A percentile compares a stretch with the other conserved stretches of the same genome.
Conservation (phyloP, 2,888 invertebrate species). For the Tholera decimalis region DNA sequence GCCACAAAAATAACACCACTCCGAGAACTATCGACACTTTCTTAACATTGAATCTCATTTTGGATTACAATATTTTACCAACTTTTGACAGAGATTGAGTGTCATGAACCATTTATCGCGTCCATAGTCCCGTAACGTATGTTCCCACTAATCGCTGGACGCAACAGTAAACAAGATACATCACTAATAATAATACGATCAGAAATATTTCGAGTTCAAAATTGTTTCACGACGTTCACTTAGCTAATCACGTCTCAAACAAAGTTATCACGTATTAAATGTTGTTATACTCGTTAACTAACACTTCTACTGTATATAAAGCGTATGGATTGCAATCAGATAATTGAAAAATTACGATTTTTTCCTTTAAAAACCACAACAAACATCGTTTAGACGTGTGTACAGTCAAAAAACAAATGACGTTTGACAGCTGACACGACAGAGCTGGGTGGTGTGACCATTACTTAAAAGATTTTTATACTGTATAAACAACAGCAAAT, state of each 20-base stretch:
- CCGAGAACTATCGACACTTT: slow-evolving; percentile 75
- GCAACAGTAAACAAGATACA: slow-evolving; percentile 64
- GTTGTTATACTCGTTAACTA: slow-evolving; percentile 27
- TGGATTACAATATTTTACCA: slow-evolving; percentile 44
- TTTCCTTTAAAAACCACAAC: slow-evolving; percentile 62
- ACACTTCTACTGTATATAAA: slow-evolving; percentile 47
- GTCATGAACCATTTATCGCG: slow-evolving; percentile 43
- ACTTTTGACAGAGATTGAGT: slow-evolving; percentile 39
- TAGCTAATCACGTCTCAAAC: slow-evolving; percentile 12
- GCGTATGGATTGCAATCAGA: slow-evolving; percentile 44
- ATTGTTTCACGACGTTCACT: slow-evolving; percentile 33
- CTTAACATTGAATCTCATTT: slow-evolving; percentile 85
- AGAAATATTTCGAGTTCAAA: slow-evolving; percentile 37
- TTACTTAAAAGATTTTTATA: slow-evolving; percentile 6
- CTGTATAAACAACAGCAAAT: neutral
- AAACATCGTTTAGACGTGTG: slow-evolving; percentile 61
- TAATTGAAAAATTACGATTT: slow-evolving; percentile 55
- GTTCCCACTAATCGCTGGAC: slow-evolving; percentile 41
- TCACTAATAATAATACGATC: slow-evolving; percentile 41
- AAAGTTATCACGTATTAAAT: slow-evolving; percentile 26
- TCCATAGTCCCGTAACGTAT: slow-evolving; percentile 47
- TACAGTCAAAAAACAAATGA: slow-evolving; percentile 72
- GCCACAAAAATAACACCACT: slow-evolving; percentile 76
- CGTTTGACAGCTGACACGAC: slow-evolving; percentile 35
- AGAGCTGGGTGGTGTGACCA: slow-evolving; percentile 42